Base-by-base conservation (phyloP, 2,797 vertebrate species). In the Myotis myotis region DNA sequence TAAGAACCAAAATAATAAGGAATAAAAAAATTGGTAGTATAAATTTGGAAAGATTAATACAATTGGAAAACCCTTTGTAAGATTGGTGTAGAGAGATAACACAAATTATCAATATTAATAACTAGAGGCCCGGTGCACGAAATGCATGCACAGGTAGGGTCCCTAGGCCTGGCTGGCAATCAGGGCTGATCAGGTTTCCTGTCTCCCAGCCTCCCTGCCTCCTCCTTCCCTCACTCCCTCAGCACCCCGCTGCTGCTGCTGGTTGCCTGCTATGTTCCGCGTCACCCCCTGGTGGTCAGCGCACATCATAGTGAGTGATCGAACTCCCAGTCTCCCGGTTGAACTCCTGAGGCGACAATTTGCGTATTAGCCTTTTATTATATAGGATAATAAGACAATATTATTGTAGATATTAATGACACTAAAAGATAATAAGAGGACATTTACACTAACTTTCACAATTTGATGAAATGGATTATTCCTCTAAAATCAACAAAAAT, bases 401-500 rank as follows among this genome's bases (percentile, higher is more conserved):
- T 64, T 88, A 57, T 75, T 78, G 3, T 8, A 68, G 33, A 33
- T n/a, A 82, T 30, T 44, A 55, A 87, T 81, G 7, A 57, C 13
- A 51, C 75, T 79, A 81, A 76, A 91, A 71, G 12, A 30, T 70
- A 81, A 33, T 60, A 51, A 91, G 38, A 51, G 17, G 38, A 28
- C 8, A 57, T 36, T 53, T 53, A 33, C 8, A 49, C 10, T 53
- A 53, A 41, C 78, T 87, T 90, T 78, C 33, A 44, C 22, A 91
- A 30, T 41, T 83, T 19, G 51, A 60, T 75, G 36, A 94, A 91
- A 80, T 51, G 17, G 16, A 74, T 62, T 80, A 78, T 55, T 75
- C 13, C 22, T 80, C 28, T 82, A 93, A 91, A 94, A 68, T 13
- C 53, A 88, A 74, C 4, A 23, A 94, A 89, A 89, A 75, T 55